Percentiles rank a stretch among this genome's conserved stretches.
Conservation (phyloP, 2,113 vertebrate genomes). For the Cebus imitator region DNA sequence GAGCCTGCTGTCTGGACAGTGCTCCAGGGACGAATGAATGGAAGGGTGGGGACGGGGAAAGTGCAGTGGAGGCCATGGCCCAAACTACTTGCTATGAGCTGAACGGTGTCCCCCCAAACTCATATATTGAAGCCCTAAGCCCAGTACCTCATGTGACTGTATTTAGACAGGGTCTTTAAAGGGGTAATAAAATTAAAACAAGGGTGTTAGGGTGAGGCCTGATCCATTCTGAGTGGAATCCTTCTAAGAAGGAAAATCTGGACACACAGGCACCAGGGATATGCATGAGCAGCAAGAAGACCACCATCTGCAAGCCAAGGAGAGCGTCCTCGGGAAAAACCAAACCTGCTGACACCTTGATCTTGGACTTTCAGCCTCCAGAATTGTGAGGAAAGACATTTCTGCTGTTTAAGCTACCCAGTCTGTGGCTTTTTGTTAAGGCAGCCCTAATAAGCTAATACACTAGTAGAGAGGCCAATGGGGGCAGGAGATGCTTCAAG, state of each 20-base stretch:
- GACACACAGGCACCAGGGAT: neutral
- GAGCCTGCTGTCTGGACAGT: neutral
- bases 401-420: neutral
- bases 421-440: no score
- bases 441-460: neutral
- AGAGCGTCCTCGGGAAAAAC: neutral
- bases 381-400: neutral
- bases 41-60: no score
- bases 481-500: neutral
- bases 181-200: neutral
- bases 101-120: neutral
- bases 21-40: neutral
- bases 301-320: neutral
- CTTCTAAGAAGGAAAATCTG: neutral
- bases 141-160: neutral
- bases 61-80: no score
- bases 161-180: neutral
- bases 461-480: neutral
- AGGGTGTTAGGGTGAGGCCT: neutral
- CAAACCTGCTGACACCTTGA: neutral
- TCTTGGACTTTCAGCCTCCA: neutral
- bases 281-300: rapidly evolving
- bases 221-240: neutral
- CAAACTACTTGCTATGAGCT: neutral
- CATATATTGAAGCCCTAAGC: neutral